A percentile compares a stretch with the other conserved stretches of the same genome.
Evolutionary conservation across 2,888 invertebrate genomes (phyloP).

Genomic region (Catocala fraxini): DNA sequence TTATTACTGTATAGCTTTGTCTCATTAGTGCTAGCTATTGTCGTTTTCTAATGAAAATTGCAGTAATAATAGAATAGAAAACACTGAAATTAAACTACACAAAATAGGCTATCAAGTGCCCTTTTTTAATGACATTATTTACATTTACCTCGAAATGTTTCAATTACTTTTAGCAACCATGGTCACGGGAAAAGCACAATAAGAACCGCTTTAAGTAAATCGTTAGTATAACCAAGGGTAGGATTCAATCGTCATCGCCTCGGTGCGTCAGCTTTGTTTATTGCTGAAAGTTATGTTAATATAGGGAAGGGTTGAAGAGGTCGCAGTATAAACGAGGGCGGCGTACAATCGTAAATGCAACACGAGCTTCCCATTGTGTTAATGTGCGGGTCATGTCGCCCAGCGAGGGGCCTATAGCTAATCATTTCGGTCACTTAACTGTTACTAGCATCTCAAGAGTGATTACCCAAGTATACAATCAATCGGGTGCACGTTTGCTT

Average conservation of each 20-base stretch:
- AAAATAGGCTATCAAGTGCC: too few species aligned
- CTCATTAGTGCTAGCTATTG: too few species aligned
- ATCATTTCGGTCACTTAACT: conserved; percentile 79
- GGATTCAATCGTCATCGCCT: not conserved
- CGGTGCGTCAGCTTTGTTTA: conserved; percentile 9
- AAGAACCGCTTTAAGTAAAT: too few species aligned
- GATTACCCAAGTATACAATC: conserved; percentile 60
- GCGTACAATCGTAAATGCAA: conserved; percentile 64
- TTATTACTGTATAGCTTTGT: too few species aligned
- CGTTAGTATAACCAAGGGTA: too few species aligned
- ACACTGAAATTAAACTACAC: too few species aligned
- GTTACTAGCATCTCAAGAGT: conserved; percentile 68
- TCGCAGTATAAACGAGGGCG: conserved; percentile 44
- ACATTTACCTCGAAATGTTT: too few species aligned
- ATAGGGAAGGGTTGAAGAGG: conserved; percentile 50
- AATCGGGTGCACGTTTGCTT: conserved; percentile 34
- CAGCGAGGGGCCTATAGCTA: conserved; percentile 74
- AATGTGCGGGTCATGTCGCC: conserved; percentile 75
- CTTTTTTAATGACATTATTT: too few species aligned
- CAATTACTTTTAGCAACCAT: too few species aligned
- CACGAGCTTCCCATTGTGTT: conserved; percentile 69
- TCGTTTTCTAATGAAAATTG: too few species aligned
- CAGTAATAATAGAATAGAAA: too few species aligned
- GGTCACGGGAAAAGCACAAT: too few species aligned
- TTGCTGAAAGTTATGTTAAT: conserved; percentile 20